A percentile compares a stretch with the other conserved stretches of the same genome.
phyloP scores from a whole-genome alignment of 2,888 invertebrate genomes.

The Chrysolina americana region DNA sequence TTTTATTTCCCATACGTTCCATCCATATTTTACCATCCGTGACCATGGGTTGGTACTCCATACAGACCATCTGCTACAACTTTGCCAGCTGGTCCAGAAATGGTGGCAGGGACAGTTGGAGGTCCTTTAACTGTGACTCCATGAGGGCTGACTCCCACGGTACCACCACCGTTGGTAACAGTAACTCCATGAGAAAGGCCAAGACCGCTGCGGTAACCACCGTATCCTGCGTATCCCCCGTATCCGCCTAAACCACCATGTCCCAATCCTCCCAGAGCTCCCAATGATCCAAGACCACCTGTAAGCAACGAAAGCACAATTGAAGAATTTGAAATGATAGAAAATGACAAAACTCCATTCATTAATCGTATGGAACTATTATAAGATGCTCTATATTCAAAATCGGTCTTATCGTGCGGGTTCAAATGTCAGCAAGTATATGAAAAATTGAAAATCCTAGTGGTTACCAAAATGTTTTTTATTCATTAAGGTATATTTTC shows the following conservation, averaged over 20 bases:
- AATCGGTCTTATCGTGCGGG: too few relatives aligned
- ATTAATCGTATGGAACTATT: too few relatives aligned
- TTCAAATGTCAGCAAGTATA: too few relatives aligned
- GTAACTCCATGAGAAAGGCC: constrained; percentile 37
- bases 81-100: constrained; percentile 60
- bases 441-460: too few relatives aligned
- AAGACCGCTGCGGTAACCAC: constrained; percentile 27
- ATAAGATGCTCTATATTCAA: too few relatives aligned
- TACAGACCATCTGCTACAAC: constrained; percentile 65
- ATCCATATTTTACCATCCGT: constrained; percentile 43
- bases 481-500: too few relatives aligned
- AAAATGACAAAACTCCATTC: too few relatives aligned
- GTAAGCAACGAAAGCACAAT: not conserved
- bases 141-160: constrained; percentile 50
- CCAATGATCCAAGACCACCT: not conserved
- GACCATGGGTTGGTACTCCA: constrained; percentile 61
- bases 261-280: not conserved
- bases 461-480: too few relatives aligned
- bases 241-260: constrained; percentile 32
- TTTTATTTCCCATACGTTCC: not conserved
- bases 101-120: constrained; percentile 59
- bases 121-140: constrained; percentile 58
- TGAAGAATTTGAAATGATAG: too few relatives aligned
- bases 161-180: constrained; percentile 52
- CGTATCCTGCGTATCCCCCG: constrained; percentile 34